Percentiles rank a stretch among this genome's conserved stretches.
Conservation (phyloP, 2,113 vertebrate species). For the Falco punctatus region DNA sequence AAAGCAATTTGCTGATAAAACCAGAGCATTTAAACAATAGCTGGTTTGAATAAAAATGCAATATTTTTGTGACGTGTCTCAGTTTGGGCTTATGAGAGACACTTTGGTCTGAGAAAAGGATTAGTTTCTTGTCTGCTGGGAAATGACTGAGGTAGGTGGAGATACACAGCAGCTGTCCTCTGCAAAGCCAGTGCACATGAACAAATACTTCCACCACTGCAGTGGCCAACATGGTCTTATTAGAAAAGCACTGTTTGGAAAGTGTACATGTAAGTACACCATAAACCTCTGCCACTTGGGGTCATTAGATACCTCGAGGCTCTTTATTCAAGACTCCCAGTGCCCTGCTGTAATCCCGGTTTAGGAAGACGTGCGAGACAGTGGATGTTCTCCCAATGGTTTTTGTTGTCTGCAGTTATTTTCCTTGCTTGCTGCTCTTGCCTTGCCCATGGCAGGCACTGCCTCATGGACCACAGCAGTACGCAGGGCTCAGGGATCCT, state of each 20-base stretch:
- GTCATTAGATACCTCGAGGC: background rate
- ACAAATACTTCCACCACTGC: background rate
- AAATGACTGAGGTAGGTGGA: background rate
- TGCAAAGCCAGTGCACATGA: background rate
- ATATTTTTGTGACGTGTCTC: background rate
- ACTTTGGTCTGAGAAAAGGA: conserved; percentile 5
- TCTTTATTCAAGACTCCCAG: background rate
- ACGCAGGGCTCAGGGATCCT: background rate
- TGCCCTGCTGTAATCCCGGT: background rate
- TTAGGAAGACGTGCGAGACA: fast-evolving
- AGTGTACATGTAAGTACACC: background rate
- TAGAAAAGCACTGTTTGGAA: background rate
- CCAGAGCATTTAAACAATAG: conserved; percentile 6
- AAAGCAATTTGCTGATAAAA: conserved; percentile 47
- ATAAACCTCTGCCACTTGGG: background rate
- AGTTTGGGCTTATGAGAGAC: background rate
- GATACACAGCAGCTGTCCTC: background rate
- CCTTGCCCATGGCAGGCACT: background rate
- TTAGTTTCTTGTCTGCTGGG: background rate
- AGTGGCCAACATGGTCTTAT: background rate
- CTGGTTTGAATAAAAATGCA: conserved; percentile 30
- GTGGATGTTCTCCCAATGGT: background rate
- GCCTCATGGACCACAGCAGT: background rate
- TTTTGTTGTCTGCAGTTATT: background rate
- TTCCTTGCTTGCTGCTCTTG: background rate